phyloP scores from a whole-genome alignment of 2,797 vertebrate genomes.

The Labeo calbasu region DNA sequence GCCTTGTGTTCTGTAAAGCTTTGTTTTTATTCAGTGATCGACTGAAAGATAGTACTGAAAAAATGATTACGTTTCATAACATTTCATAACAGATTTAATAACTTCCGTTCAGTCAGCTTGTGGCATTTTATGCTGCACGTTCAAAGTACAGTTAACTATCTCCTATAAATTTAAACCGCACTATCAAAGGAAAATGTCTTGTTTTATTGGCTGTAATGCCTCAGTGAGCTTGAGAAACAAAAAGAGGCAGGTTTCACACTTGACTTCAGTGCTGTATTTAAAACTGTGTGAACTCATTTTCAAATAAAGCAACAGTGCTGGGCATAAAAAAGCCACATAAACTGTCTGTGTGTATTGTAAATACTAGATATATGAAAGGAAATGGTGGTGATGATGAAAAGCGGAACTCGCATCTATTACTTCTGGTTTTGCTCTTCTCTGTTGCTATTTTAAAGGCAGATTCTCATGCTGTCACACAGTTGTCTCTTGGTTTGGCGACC shows the following conservation, averaged over 20 bases:
- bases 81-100: not conserved
- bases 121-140: not conserved
- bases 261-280: not conserved
- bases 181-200: not conserved
- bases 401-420: constrained; percentile 55
- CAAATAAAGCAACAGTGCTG: not conserved
- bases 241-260: not conserved
- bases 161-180: not conserved
- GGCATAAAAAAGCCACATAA: constrained; percentile 5
- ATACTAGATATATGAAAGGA: constrained; percentile 62
- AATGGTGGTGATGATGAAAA: constrained; percentile 69
- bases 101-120: not conserved
- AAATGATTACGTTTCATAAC: not conserved
- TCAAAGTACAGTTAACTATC: not conserved
- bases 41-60: not conserved
- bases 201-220: not conserved
- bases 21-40: not conserved
- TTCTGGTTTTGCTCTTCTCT: constrained; percentile 9
- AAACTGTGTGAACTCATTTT: not conserved
- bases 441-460: constrained; percentile 12
- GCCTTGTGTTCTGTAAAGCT: not conserved
- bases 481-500: not conserved
- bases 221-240: not conserved
- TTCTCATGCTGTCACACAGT: not conserved
- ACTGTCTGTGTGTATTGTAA: constrained; percentile 36